phyloP scores from a whole-genome alignment of 2,113 vertebrate genomes.

The Hydrochoerus hydrochaeris region DNA sequence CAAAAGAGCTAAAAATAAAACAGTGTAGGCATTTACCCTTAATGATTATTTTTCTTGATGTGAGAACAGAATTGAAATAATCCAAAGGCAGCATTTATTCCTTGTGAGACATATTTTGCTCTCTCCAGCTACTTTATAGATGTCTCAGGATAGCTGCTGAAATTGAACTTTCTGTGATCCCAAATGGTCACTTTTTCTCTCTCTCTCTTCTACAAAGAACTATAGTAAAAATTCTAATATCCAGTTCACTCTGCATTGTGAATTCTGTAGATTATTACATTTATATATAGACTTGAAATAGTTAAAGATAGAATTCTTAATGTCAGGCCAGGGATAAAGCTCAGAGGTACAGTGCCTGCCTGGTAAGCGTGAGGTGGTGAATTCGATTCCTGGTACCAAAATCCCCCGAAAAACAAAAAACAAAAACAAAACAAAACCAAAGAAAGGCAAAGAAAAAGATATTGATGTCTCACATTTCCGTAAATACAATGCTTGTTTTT shows the following conservation, averaged over 20 bases:
- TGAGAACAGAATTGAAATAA: conserved; percentile 70
- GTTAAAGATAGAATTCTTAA: not conserved
- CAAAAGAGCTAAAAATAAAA: conserved; percentile 71
- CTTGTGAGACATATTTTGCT: not conserved
- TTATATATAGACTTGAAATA: not conserved
- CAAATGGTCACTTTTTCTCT: not conserved
- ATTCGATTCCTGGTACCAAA: too few species aligned
- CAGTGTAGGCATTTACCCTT: conserved; percentile 14
- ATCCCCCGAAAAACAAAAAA: too few species aligned
- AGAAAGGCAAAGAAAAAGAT: not conserved
- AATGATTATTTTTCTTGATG: conserved; percentile 69
- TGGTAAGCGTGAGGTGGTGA: too few species aligned
- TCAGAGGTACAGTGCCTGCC: too few species aligned
- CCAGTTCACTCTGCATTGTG: not conserved
- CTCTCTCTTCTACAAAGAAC: conserved; percentile 16
- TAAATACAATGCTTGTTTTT: not conserved
- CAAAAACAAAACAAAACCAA: too few species aligned
- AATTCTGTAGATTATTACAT: not conserved
- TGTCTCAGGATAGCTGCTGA: not conserved
- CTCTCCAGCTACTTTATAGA: not conserved
- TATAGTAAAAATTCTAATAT: not conserved
- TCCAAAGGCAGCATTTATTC: conserved; percentile 60
- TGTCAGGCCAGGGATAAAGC: not conserved
- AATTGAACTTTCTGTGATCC: conserved; percentile 43
- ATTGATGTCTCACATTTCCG: not conserved